Conservation (phyloP, 92 coral and sea anemone species). For the Parazoanthus atlanticus region DNA sequence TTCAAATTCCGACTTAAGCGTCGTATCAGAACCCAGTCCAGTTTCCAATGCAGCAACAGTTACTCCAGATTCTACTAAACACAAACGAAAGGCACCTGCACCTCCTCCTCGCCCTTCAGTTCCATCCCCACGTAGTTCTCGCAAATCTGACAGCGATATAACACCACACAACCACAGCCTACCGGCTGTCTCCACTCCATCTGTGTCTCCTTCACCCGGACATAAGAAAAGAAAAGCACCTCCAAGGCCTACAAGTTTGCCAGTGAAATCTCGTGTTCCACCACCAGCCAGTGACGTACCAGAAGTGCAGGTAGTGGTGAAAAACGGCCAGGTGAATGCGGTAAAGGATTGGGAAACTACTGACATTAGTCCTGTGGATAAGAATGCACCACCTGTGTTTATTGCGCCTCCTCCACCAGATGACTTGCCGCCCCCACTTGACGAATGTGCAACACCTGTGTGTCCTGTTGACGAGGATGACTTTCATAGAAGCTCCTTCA, state of each 20-base stretch:
- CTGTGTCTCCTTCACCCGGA: slow-evolving; percentile 14
- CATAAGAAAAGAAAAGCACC: slow-evolving; percentile 39
- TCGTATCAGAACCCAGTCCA: not conserved
- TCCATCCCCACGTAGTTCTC: not conserved
- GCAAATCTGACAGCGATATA: slow-evolving; percentile 11
- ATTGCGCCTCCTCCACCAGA: slow-evolving; percentile 97
- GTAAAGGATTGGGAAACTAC: not conserved
- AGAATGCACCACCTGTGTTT: slow-evolving; percentile 73
- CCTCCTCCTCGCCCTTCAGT: slow-evolving; percentile 31
- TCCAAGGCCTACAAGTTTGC: slow-evolving; percentile 33
- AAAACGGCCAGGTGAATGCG: not conserved
- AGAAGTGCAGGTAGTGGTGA: not conserved
- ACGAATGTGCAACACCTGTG: slow-evolving; percentile 95
- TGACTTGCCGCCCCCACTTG: slow-evolving; percentile 91
- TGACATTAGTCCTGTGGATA: not conserved
- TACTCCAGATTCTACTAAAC: slow-evolving; percentile 33
- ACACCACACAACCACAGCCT: slow-evolving; percentile 2
- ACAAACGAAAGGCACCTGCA: slow-evolving; percentile 27
- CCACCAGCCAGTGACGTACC: not conserved
- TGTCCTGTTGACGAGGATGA: slow-evolving; percentile 91
- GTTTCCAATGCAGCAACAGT: not conserved
- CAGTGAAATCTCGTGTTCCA: not conserved
- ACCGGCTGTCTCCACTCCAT: not conserved
- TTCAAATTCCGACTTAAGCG: not conserved
- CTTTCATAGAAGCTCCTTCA: slow-evolving; percentile 8